phyloP scores from a whole-genome alignment of 2,113 vertebrate species.

The Okapia johnstoni region DNA sequence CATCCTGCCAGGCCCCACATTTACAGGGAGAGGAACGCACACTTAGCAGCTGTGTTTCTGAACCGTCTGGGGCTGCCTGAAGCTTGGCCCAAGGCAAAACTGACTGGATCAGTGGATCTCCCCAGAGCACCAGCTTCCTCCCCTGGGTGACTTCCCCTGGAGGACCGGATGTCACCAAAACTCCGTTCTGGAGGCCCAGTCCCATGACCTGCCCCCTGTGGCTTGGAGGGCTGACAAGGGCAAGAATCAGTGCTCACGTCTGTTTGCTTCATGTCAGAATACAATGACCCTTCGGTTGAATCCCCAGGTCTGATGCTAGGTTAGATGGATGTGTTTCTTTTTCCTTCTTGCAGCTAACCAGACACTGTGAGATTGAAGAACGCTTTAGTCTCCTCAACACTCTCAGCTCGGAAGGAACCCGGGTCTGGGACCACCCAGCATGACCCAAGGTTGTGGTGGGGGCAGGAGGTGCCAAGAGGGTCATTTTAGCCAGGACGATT shows the following conservation, averaged over 20 bases:
- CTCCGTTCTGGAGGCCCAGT: not conserved
- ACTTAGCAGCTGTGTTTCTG: not conserved
- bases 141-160: not conserved
- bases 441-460: not conserved
- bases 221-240: fast-evolving
- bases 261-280: not conserved
- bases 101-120: fast-evolving
- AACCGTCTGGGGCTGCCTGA: not conserved
- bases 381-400: fast-evolving
- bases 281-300: fast-evolving
- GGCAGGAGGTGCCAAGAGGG: fast-evolving
- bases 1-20: not conserved
- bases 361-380: not conserved
- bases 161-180: not conserved
- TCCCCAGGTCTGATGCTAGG: not conserved
- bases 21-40: not conserved
- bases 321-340: not conserved
- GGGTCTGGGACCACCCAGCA: fast-evolving
- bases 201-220: fast-evolving
- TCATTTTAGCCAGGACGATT: not conserved
- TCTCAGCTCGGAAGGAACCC: not conserved
- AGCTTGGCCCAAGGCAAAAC: too few species aligned
- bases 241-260: fast-evolving
- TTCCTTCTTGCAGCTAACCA: not conserved
- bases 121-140: not conserved